Base-by-base conservation (phyloP, 2,113 vertebrate genomes). In the Anhinga anhinga region DNA sequence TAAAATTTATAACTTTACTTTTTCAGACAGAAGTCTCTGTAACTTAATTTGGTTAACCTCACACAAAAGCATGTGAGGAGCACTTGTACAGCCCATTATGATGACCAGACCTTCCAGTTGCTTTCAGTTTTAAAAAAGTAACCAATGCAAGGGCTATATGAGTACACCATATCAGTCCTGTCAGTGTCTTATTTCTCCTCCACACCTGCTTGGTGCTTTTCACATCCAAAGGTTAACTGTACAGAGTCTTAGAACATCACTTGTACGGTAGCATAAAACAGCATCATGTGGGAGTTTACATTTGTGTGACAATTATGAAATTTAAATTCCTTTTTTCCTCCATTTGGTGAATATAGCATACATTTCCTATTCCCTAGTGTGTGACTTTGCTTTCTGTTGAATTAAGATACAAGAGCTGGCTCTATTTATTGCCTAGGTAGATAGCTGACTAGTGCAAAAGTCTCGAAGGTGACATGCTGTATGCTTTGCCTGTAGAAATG, bases 381-480 rank as follows among this genome's bases (percentile, higher is more conserved):
- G 26, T 56, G 71, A 65, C 81, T 88, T 86, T 45, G 34, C 55
- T 52, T 55, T 89, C 38, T 45, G 17, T 45, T 76, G 45, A 53
- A 71, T 76, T 87, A 65, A 62, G 86, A 16, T 52, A n/a, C 56
- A 14, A 47, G 47, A 79, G 45, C 72, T 84, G 78, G 32, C 56
- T 94, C 10, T 80, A 36, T 92, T 90, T 92, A 80, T 83, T 56
- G n/a, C 62, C 56, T 29, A 22, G 66, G 67, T 50, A 52, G 82
- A 62, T 26, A 80, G 90, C 78, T 92, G 95, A 90, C 56, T 71
- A 26, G 78, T 80, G 82, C 82, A 76, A 34, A 89, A 96, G 95
- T 53, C 82, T 66, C 2, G 4, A 83, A 86, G 82, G 82, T 86
- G 92, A 83, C 58, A 47, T 61, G 82, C 67, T 83, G 42, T 67